These are phyloP conservation scores for Deroptyus accipitrinus DNA, from an alignment of 2,113 vertebrate genomes.

Conservation along the genomic window DNA sequence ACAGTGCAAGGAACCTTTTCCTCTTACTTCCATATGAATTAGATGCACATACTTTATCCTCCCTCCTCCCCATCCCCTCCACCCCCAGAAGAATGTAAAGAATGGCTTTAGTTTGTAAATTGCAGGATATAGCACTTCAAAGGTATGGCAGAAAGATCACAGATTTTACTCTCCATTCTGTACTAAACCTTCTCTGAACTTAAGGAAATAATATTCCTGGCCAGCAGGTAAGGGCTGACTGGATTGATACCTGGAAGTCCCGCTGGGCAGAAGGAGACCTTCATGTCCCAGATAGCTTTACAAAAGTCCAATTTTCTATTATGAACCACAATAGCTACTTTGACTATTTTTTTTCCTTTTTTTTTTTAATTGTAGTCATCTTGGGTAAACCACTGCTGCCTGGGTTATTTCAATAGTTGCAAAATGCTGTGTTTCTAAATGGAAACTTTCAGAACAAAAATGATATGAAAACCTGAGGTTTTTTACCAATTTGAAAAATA, in stretches of 20 bases:
- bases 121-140: neutral
- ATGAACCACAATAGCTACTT: neutral
- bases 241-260: neutral
- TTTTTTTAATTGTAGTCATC: neutral
- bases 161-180: neutral
- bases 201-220: neutral
- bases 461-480: neutral
- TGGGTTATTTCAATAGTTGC: neutral
- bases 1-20: neutral
- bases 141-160: neutral
- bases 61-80: neutral
- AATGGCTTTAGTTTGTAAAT: neutral
- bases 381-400: neutral
- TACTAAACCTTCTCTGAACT: neutral
- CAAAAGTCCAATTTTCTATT: neutral
- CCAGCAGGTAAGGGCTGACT: neutral
- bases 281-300: neutral
- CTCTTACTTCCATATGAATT: neutral
- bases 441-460: neutral
- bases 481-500: neutral
- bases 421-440: neutral
- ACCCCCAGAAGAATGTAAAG: neutral
- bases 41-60: neutral
- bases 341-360: neutral
- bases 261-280: neutral